Base-by-base conservation (phyloP, 2,797 vertebrate species). In the Mus caroli region DNA sequence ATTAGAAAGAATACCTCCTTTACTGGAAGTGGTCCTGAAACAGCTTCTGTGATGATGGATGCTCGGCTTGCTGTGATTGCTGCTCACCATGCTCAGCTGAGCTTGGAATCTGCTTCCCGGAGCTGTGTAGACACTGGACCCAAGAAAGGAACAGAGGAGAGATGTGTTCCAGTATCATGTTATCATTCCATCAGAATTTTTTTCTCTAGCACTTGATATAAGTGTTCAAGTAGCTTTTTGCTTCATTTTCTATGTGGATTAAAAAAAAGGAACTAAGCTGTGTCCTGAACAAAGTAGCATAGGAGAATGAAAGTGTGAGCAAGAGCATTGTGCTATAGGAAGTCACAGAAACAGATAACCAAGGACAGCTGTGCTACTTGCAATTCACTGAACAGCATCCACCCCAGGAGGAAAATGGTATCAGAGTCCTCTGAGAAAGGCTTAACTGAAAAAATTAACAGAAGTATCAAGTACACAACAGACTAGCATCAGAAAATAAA, bases 1-100 rank as follows among this genome's bases (percentile, higher is more conserved):
- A 97, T 97, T 78, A 78, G 89, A 87, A 96, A 97, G n/a, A 76
- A 69, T 95, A 91, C 7, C 34, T 12, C 58, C 8, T 26, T 85
- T 0, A 1, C 11, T 28, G 3, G 20, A 0, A 3, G 50, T 24
- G 31, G 80, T 26, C n/a, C 14, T 4, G 46, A 73, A 14, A 58
- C 17, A 22, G 7, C 26, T 24, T 34, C 77, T 14, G 24, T 13
- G 3, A 37, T 50, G n/a, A 76, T 34, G 37, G 54, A 46, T 3
- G 17, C 52, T 34, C 54, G 54, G 24, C 17, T 76, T 73, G 19
- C n/a, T 34, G 15, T 4, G 40, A 22, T 6, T 24, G 20, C 28
- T 43, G 3, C 43, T 43, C 43, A 43, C 5, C 43, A 20, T 34
- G 28, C 71, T 43, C 24, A 84, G 91, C 15, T 10, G 1, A 0